Evolutionary conservation across 2,113 vertebrate genomes (phyloP).

Genomic region (Protomyctophum bolini): DNA sequence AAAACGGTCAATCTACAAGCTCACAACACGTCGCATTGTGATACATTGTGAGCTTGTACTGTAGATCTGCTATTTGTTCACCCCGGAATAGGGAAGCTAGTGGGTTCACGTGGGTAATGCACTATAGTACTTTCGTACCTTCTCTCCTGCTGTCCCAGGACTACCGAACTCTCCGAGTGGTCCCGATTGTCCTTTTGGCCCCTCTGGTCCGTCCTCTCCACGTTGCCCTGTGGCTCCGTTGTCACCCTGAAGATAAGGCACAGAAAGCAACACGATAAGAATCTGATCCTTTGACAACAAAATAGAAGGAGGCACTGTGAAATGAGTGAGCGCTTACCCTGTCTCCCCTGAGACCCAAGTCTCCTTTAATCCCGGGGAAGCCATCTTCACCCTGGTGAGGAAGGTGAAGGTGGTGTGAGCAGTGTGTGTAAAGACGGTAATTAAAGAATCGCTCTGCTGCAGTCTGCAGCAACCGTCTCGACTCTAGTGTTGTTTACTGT

Average conservation of each 20-base stretch:
- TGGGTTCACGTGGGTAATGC: too few relatives aligned
- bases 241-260: constrained; percentile 76
- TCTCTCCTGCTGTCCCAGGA: constrained; percentile 84
- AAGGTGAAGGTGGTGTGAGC: constrained; percentile 18
- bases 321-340: constrained; percentile 76
- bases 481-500: background rate
- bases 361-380: constrained; percentile 91
- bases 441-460: constrained; percentile 22
- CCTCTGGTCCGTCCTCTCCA: constrained; percentile 91
- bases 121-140: constrained; percentile 72
- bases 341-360: constrained; percentile 88
- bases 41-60: too few relatives aligned
- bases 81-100: too few relatives aligned
- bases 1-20: too few relatives aligned
- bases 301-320: background rate
- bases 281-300: too few relatives aligned
- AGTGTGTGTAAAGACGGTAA: constrained; percentile 26
- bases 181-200: constrained; percentile 86
- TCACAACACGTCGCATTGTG: too few relatives aligned
- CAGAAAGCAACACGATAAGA: background rate
- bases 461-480: constrained; percentile 1
- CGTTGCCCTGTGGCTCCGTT: constrained; percentile 75
- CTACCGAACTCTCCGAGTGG: constrained; percentile 79
- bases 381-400: constrained; percentile 88
- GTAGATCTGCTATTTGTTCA: too few relatives aligned